Base-by-base conservation (phyloP, 1,140 invertebrate genomes). In the Drosophila serrata region DNA sequence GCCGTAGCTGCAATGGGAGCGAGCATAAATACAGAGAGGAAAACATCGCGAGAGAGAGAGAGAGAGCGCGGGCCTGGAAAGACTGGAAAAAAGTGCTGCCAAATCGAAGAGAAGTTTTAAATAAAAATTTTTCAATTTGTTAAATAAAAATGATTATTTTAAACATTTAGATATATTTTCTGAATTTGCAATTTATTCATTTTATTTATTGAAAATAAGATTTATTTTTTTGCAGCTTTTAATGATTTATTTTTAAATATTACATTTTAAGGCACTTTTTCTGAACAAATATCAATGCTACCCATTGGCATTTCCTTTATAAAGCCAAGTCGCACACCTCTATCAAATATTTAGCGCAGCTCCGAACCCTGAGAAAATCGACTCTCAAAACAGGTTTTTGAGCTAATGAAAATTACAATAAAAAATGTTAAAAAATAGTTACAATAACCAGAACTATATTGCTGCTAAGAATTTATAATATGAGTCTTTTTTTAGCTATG, bases 61-160 rank as follows among this genome's bases (percentile, higher is more conserved):
- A 51, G 27, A 40, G 17, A 53, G 55, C 22, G 42, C 12, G 49
- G 7, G 42, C 33, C 49, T 73, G 67, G 68, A 72, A 74, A 24
- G 56, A 15, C 45, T 73, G 58, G 33, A 62, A 62, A 31, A 60
- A 22, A 79, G 53, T 79, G 75, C 75, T 79, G 75, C 75, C 75
- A 63, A 59, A 24, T 43, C 5, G 8, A 31, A 17, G 6, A 27
- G 35, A 11, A 6, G 2, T 62, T 15, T 29, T 11, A 4, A 51
- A 22, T 12, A 17, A 6, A 2, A 19, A 27, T n/a, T 11, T 39
- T 40, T 9, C n/a, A 42, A 19, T 37, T 17, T 29, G 0, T 15
- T n/a, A 12, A 4, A 29, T 15, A 42, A 19, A 2, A n/a, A 8
- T 7, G n/a, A n/a, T 7, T 7, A 11, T 13, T 37, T 35, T 6